phyloP scores from a whole-genome alignment of 2,113 vertebrate species.

The Nesospiza acunhae region DNA sequence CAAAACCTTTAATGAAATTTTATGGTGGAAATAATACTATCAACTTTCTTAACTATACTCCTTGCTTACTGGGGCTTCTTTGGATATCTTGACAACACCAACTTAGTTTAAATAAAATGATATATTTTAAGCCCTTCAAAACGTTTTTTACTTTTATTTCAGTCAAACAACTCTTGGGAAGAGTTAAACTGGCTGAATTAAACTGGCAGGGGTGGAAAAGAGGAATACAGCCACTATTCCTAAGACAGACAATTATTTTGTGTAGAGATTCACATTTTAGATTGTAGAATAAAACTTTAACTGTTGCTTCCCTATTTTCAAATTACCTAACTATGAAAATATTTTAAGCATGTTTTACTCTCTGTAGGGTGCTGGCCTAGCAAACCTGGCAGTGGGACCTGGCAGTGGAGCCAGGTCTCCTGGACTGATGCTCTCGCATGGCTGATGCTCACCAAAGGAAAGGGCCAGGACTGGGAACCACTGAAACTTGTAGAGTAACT shows the following conservation, averaged over 20 bases:
- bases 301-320: background rate
- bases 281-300: background rate
- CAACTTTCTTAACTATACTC: background rate
- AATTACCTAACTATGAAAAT: background rate
- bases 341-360: background rate
- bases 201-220: background rate
- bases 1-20: background rate
- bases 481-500: background rate
- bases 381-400: background rate
- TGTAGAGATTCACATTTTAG: background rate
- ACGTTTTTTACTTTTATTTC: background rate
- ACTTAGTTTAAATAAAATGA: background rate
- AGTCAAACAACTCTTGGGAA: background rate
- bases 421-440: fast-evolving
- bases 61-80: background rate
- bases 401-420: background rate
- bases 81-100: background rate
- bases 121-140: background rate
- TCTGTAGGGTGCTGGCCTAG: background rate
- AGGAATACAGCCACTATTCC: background rate
- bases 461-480: background rate
- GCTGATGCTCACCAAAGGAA: background rate
- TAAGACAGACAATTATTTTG: background rate
- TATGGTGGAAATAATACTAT: background rate
- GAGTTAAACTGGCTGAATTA: background rate